Evolutionary conservation across 2,113 vertebrate genomes (phyloP).

Genomic region (chimpanzee (Pan troglodytes)): DNA sequence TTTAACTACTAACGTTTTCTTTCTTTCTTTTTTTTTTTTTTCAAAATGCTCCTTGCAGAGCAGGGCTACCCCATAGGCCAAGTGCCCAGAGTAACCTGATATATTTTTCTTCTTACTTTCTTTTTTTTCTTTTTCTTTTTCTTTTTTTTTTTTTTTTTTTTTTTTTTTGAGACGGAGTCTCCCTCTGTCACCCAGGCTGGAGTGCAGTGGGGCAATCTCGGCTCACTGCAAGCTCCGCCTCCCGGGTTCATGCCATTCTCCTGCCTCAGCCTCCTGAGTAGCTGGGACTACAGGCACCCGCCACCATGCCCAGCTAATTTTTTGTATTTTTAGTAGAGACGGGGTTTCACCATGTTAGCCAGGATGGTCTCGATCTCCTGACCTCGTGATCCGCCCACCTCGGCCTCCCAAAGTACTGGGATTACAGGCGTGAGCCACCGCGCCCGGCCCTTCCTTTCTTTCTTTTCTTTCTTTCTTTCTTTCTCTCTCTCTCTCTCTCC

Average conservation of each 20-base stretch:
- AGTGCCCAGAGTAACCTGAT: too few species aligned
- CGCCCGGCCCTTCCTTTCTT: background rate
- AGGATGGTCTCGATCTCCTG: background rate
- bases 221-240: background rate
- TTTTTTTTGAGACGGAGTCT: background rate
- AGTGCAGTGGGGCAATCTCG: background rate
- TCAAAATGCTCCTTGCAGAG: too few species aligned
- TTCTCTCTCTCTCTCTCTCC: background rate
- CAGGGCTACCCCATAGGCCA: too few species aligned
- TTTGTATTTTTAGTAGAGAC: background rate
- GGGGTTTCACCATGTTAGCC: background rate
- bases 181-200: background rate
- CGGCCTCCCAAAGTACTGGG: background rate
- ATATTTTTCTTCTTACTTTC: background rate
- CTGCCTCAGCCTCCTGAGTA: background rate
- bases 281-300: background rate
- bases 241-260: background rate
- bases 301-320: background rate
- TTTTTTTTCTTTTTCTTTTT: background rate
- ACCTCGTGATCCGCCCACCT: background rate
- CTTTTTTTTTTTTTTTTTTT: background rate
- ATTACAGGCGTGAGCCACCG: background rate
- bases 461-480: fast-evolving
- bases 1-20: too few species aligned
- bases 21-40: too few species aligned